Percentiles rank a stretch among this genome's conserved stretches.
phyloP scores from a whole-genome alignment of 2,888 invertebrate species.

The Bugulina stolonifera region DNA sequence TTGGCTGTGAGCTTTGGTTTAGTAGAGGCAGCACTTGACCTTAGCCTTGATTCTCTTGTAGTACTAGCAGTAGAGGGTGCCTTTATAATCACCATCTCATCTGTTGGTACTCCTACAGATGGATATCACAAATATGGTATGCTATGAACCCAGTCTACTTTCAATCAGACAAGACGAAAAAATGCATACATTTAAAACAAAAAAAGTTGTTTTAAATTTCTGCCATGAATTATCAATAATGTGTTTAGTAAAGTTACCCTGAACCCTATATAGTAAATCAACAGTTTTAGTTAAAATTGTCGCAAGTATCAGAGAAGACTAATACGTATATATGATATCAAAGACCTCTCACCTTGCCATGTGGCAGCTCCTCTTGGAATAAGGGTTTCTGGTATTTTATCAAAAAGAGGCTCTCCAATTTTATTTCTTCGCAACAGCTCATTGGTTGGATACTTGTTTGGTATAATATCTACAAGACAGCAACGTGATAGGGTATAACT shows the following conservation, averaged over 20 bases:
- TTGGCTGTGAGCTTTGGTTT: conserved; percentile 37
- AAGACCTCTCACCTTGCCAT: conserved; percentile 48
- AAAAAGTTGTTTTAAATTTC: no score
- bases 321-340: no score
- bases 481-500: not conserved
- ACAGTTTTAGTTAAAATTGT: no score
- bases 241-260: no score
- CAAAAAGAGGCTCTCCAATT: conserved; percentile 43
- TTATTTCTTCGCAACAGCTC: conserved; percentile 48
- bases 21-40: not conserved
- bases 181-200: no score
- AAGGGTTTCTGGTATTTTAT: conserved; percentile 40
- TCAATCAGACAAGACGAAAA: no score
- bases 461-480: conserved; percentile 38
- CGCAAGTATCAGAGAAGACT: no score
- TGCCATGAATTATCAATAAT: no score
- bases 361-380: conserved; percentile 43
- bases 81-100: not conserved
- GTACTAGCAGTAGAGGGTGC: not conserved
- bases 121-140: no score
- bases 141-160: no score
- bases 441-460: conserved; percentile 42
- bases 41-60: not conserved
- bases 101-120: not conserved
- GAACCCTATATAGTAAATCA: no score